Evolutionary conservation across 2,797 vertebrate species (phyloP).

Genomic region (Gobio occitaniae): DNA sequence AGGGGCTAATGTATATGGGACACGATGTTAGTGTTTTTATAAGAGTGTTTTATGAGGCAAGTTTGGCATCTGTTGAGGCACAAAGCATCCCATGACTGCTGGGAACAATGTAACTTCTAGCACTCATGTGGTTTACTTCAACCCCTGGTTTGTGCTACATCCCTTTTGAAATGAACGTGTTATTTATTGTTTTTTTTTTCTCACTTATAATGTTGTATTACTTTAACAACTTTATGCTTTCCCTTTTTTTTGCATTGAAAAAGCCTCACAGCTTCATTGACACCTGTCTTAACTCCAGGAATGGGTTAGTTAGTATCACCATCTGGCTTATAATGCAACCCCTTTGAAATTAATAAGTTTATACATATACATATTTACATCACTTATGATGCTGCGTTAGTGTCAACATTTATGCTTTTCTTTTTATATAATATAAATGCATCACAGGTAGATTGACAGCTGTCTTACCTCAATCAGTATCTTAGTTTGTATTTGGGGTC

Average conservation of each 20-base stretch:
- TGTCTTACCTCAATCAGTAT: too few species aligned
- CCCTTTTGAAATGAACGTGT: background rate
- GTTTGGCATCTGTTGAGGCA: conserved; percentile 42
- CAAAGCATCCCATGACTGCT: conserved; percentile 47
- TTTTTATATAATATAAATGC: too few species aligned
- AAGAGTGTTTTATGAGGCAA: conserved; percentile 39
- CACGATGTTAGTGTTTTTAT: conserved; percentile 66
- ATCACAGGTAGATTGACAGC: background rate
- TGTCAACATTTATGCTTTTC: background rate
- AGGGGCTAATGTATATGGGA: conserved; percentile 72
- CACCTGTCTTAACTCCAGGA: conserved; percentile 40
- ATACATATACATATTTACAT: background rate
- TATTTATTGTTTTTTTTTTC: background rate
- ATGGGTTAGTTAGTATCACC: conserved; percentile 27
- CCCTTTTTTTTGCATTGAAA: background rate
- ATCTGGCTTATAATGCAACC: background rate
- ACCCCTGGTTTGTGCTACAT: background rate
- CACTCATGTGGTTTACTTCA: conserved; percentile 37
- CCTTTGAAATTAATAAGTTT: background rate
- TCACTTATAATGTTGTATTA: background rate
- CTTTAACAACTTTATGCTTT: background rate
- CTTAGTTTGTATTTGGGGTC: background rate
- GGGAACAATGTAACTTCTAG: conserved; percentile 47
- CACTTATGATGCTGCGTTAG: background rate
- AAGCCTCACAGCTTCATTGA: conserved; percentile 1